A percentile compares a stretch with the other conserved stretches of the same genome.
Conservation (phyloP, 2,797 vertebrate species). For the Heterohyrax brucei region DNA sequence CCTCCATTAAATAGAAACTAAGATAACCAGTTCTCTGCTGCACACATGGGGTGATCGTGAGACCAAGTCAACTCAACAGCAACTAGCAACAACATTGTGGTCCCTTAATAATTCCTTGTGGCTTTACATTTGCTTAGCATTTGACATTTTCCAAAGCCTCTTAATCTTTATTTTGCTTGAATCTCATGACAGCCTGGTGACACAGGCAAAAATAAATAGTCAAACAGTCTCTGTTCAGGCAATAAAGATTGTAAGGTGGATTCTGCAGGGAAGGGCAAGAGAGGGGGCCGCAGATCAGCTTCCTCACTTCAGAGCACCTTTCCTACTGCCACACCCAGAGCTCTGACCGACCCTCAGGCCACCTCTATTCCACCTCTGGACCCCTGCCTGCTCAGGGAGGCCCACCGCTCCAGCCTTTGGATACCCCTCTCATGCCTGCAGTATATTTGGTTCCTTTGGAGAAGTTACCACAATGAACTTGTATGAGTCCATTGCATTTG, state of each 20-base stretch:
- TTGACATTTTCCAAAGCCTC: constrained; percentile 24
- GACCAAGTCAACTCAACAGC: neutral
- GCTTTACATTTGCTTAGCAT: neutral
- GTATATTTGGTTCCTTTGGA: neutral
- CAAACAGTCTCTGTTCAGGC: neutral
- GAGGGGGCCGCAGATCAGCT: neutral
- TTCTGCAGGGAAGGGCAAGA: neutral
- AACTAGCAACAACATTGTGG: neutral
- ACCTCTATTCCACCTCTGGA: neutral
- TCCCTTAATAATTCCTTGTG: neutral
- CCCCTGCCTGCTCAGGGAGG: neutral
- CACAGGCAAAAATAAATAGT: neutral
- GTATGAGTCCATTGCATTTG: neutral
- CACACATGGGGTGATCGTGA: neutral
- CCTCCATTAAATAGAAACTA: neutral
- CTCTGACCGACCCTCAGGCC: neutral
- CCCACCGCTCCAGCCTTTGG: too few species aligned
- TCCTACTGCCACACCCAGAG: fast-evolving
- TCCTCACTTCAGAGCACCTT: neutral
- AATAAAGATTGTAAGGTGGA: neutral
- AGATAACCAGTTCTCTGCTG: neutral
- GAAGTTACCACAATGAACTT: neutral
- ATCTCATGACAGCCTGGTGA: neutral
- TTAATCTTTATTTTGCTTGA: constrained; percentile 39
- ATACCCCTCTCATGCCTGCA: neutral